Base-by-base conservation (phyloP, 2,888 invertebrate species). In the Clostera curtula region DNA sequence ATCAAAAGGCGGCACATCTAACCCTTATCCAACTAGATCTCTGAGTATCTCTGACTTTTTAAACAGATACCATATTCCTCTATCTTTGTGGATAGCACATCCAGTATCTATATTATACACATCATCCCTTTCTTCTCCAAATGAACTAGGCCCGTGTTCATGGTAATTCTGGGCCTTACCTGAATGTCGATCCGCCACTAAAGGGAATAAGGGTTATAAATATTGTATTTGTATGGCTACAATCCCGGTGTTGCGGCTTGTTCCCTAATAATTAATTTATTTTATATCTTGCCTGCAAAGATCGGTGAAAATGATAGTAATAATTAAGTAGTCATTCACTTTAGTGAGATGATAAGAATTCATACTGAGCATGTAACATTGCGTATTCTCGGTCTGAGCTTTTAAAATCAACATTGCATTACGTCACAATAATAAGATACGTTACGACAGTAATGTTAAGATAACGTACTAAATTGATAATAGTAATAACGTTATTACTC, bases 101-200 rank as follows among this genome's bases (percentile, higher is more conserved):
- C 57, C 28, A 57, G 61, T 29, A 6, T 27, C 6, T 26, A 2
- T 43, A 49, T 22, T 29, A 39, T 51, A 4, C 21, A 35, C 53
- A 32, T 33, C 31, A 50, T 49, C 52, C 47, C 43, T 49, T 59
- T 56, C 56, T 65, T 55, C 47, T 60, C 57, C 56, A 68, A 73
- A 72, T 65, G 67, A 74, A 70, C 66, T 62, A 55, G 58, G 58
- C 49, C 61, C 60, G 41, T 72, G 71, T 72, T 70, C 72, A 75
- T 74, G 74, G 67, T 74, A 77, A 76, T 77, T 67, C 66, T 54
- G 58, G 56, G 56, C 52, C 65, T 63, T 61, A 68, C 72, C 67
- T 70, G 68, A 67, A 69, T 70, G 63, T 58, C 58, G 62, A 69
- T 65, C 62, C 50, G 57, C 54, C 50, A 43, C 65, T 54, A 57